phyloP scores from a whole-genome alignment of 2,113 vertebrate genomes.

The Alligator sinensis region DNA sequence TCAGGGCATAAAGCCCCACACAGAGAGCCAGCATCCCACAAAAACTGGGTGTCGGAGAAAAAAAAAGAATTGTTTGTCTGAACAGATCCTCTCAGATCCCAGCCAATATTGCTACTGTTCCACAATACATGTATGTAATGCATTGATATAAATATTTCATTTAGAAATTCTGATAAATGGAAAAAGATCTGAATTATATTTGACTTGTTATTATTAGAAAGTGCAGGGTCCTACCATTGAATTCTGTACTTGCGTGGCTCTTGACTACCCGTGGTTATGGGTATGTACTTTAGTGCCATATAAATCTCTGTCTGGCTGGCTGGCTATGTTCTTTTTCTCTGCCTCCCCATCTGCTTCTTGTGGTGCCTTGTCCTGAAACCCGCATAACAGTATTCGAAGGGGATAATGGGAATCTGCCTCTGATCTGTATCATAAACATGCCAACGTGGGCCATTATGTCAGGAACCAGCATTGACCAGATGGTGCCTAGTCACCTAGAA shows the following conservation, averaged over 20 bases:
- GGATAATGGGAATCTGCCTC: slow-evolving; percentile 63
- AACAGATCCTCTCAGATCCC: slow-evolving; percentile 52
- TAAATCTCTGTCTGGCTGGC: slow-evolving; percentile 66
- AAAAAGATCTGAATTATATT: slow-evolving; percentile 52
- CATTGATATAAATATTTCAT: slow-evolving; percentile 64
- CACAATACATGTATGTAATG: slow-evolving; percentile 47
- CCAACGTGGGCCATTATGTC: slow-evolving; percentile 66
- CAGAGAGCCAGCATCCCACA: slow-evolving; percentile 54
- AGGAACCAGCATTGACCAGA: slow-evolving; percentile 65
- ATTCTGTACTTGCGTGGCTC: slow-evolving; percentile 62
- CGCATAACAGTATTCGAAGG: slow-evolving; percentile 55
- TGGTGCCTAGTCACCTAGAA: slow-evolving; percentile 69
- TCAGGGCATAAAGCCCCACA: slow-evolving; percentile 72
- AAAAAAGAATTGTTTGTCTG: slow-evolving; percentile 70
- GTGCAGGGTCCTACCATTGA: slow-evolving; percentile 35
- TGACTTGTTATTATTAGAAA: slow-evolving; percentile 52
- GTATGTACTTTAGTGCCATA: slow-evolving; percentile 58
- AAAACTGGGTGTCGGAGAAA: slow-evolving; percentile 67
- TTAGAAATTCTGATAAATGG: slow-evolving; percentile 48
- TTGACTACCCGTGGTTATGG: slow-evolving; percentile 63
- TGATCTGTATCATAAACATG: slow-evolving; percentile 74
- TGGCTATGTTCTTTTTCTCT: slow-evolving; percentile 48
- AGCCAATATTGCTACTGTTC: slow-evolving; percentile 55
- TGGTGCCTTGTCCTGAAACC: slow-evolving; percentile 61
- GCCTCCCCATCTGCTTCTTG: slow-evolving; percentile 66